phyloP scores from a whole-genome alignment of 2,113 vertebrate genomes.

The Malurus elegans region DNA sequence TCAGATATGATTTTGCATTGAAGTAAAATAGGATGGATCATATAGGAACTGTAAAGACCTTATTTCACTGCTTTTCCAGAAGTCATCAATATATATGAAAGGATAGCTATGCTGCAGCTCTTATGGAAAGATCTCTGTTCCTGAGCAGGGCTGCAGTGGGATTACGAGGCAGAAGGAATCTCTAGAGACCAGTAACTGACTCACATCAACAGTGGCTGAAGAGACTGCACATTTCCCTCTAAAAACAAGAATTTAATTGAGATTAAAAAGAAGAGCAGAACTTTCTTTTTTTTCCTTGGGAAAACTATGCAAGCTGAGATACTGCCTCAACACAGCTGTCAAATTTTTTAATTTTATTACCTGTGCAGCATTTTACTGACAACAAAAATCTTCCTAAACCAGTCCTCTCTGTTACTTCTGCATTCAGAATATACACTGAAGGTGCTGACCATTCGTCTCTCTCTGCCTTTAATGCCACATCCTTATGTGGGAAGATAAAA shows the following conservation, averaged over 20 bases:
- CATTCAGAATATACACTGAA: not conserved
- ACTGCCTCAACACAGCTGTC: not conserved
- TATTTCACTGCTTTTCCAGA: not conserved
- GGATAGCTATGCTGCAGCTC: not conserved
- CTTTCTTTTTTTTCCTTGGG: not conserved
- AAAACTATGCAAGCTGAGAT: not conserved
- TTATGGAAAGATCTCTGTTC: not conserved
- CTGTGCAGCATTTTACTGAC: not conserved
- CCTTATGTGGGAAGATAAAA: not conserved
- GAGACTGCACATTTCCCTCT: not conserved
- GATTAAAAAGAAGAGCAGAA: not conserved
- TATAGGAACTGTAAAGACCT: not conserved
- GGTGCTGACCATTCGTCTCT: not conserved
- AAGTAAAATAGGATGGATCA: not conserved
- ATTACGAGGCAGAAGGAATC: not conserved
- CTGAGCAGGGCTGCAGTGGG: slow-evolving; percentile 16
- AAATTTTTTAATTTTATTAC: not conserved
- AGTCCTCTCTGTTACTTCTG: not conserved
- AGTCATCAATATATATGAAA: not conserved
- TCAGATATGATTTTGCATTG: not conserved
- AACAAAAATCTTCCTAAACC: not conserved
- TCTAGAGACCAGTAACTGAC: slow-evolving; percentile 14
- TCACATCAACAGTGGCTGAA: not conserved
- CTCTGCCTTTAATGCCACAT: not conserved
- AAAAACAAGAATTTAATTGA: not conserved